Conservation (phyloP, 2,797 vertebrate species). For the Nannoperca australis region DNA sequence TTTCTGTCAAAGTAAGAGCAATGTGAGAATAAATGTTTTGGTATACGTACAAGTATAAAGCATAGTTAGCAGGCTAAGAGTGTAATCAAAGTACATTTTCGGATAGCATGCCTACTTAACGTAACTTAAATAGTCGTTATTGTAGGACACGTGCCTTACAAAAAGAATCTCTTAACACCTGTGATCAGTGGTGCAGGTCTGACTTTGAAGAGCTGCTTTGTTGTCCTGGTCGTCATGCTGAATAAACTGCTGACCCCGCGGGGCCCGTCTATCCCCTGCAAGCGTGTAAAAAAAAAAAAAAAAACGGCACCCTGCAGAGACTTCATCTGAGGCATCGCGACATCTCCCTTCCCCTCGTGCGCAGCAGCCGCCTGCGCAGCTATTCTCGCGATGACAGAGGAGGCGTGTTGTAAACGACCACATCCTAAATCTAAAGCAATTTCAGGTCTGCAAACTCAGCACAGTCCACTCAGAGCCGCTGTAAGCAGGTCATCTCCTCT, state of each 20-base stretch:
- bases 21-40: background rate
- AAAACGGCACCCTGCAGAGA: conserved; percentile 22
- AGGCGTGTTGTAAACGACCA: background rate
- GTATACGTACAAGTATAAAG: background rate
- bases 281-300: background rate
- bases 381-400: conserved; percentile 24
- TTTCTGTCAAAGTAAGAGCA: background rate
- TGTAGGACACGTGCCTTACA: conserved; percentile 24
- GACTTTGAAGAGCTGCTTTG: conserved; percentile 36
- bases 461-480: conserved; percentile 6
- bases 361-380: background rate
- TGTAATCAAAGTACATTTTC: background rate
- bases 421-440: background rate
- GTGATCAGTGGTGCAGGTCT: conserved; percentile 49
- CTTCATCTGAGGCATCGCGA: conserved; percentile 23
- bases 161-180: background rate
- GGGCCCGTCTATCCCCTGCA: conserved; percentile 16
- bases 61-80: background rate
- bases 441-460: conserved; percentile 2
- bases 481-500: conserved; percentile 9
- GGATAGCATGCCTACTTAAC: background rate
- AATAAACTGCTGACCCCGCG: background rate
- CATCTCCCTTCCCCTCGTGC: background rate
- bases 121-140: background rate
- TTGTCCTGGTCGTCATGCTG: conserved; percentile 30